Evolutionary conservation across 1,140 invertebrate species (phyloP).

Genomic region (Saccostrea glomerata): DNA sequence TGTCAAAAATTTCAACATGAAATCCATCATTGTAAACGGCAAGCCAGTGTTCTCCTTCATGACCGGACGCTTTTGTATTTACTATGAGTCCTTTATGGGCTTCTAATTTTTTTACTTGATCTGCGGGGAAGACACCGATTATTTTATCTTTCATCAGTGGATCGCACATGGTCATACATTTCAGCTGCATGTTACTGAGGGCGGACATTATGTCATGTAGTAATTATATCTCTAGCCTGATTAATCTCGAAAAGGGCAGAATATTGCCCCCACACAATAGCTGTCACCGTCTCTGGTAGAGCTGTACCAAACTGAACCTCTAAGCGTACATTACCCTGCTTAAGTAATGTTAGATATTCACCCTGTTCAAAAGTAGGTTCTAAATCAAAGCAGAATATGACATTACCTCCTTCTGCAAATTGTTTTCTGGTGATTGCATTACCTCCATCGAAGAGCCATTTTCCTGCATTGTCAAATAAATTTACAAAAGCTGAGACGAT

Average conservation of each 20-base stretch:
- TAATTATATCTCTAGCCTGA: conserved; percentile 44
- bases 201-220: not conserved
- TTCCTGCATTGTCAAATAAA: conserved; percentile 43
- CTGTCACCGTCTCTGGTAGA: conserved; percentile 37
- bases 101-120: conserved; percentile 8
- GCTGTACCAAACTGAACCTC: conserved; percentile 47
- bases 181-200: conserved; percentile 41
- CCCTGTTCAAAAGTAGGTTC: conserved; percentile 51
- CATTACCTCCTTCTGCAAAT: conserved; percentile 31
- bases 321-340: conserved; percentile 51
- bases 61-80: conserved; percentile 37
- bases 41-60: conserved; percentile 49
- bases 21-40: conserved; percentile 48
- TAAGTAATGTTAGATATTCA: conserved; percentile 41
- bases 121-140: conserved; percentile 42
- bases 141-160: conserved; percentile 39
- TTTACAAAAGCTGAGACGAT: conserved; percentile 32
- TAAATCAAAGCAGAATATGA: conserved; percentile 44
- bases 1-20: conserved; percentile 52
- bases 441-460: conserved; percentile 41
- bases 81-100: conserved; percentile 43
- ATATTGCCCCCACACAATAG: conserved; percentile 51
- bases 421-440: conserved; percentile 38
- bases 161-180: conserved; percentile 53
- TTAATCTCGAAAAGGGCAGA: conserved; percentile 55